Evolutionary conservation across 2,888 invertebrate species (phyloP), one percentile per base, ranked within the genome.

Genomic region (Calameuta filiformis): DNA sequence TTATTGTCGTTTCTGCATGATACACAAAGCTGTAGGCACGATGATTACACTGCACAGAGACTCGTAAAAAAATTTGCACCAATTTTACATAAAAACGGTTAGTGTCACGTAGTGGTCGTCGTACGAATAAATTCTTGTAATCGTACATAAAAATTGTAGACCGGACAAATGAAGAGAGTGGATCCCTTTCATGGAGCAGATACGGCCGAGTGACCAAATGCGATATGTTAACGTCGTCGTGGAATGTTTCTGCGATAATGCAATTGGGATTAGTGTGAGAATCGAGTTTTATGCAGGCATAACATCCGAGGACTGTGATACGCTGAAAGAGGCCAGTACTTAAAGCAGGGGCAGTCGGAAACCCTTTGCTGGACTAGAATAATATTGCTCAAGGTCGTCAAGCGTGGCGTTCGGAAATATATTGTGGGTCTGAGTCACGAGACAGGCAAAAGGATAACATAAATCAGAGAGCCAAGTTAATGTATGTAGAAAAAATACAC

Each of bases 281-380:
- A 56, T 56, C 23, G 23, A 56, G 23, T 56, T 56, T 56, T 56
- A 56, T 56, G 56, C 56, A 56, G 73, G 78, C 35, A 76, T 71
- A 81, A 86, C 85, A 85, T 84, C 86, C 81, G 82, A 85, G 84
- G 82, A 83, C 89, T 89, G 89, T 89, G 89, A 89, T 89, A 87
- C 81, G 83, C 83, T 81, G 81, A 86, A 83, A 83, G 83, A 56
- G 89, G 86, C 87, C 86, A 89, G 89, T 89, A 88, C 86, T 88
- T 87, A 86, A 85, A 77, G 77, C 80, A 77, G 76, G 71, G 73
- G 73, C 73, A 69, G n/a, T 12, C 12, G 71, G 35, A 35, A n/a
- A 74, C 34, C 74, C 35, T 23, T 74, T 74, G 71, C 71, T 71
- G 34, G 76, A 74, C 23, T 11, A 73, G 56, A 73, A 75, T 75